Percentiles rank a stretch among this genome's conserved stretches.
These are phyloP conservation scores for Ryuthela nishihirai DNA, from an alignment of 2,888 invertebrate species.

Conservation along the genomic window DNA sequence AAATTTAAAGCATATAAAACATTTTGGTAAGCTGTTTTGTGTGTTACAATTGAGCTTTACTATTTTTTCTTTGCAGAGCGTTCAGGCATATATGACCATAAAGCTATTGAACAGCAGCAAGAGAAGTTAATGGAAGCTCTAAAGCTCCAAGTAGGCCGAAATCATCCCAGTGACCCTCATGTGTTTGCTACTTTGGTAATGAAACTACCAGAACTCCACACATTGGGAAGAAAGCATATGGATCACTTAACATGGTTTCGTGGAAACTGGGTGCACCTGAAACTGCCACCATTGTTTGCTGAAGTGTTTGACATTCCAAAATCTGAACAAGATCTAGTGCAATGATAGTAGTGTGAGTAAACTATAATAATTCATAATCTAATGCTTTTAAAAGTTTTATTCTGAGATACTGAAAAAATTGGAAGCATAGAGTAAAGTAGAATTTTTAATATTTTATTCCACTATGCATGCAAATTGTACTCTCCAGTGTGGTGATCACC, in stretches of 20 bases:
- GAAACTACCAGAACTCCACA: constrained; percentile 70
- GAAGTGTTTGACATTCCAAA: constrained; percentile 93
- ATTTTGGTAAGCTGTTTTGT: no score
- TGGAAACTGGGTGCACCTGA: constrained; percentile 65
- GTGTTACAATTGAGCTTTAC: no score
- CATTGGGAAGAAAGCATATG: constrained; percentile 75
- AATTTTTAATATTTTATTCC: no score
- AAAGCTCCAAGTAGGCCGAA: constrained; percentile 66
- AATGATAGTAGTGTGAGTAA: constrained; percentile 12
- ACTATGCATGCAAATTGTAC: no score
- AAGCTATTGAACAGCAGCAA: constrained; percentile 71
- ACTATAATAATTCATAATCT: no score
- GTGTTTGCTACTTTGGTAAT: constrained; percentile 58
- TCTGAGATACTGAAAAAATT: no score
- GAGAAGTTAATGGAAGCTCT: constrained; percentile 83
- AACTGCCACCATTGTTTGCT: constrained; percentile 85
- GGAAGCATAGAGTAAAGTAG: no score
- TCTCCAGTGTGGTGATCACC: no score
- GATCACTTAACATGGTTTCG: constrained; percentile 87
- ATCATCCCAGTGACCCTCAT: constrained; percentile 60
- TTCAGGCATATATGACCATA: constrained; percentile 71
- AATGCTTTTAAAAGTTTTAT: no score
- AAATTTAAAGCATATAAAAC: no score
- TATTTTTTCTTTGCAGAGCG: constrained; percentile 60
- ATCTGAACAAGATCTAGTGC: constrained; percentile 22